phyloP scores from a whole-genome alignment of 2,797 vertebrate species.

The Schizopygopsis malacanthus region DNA sequence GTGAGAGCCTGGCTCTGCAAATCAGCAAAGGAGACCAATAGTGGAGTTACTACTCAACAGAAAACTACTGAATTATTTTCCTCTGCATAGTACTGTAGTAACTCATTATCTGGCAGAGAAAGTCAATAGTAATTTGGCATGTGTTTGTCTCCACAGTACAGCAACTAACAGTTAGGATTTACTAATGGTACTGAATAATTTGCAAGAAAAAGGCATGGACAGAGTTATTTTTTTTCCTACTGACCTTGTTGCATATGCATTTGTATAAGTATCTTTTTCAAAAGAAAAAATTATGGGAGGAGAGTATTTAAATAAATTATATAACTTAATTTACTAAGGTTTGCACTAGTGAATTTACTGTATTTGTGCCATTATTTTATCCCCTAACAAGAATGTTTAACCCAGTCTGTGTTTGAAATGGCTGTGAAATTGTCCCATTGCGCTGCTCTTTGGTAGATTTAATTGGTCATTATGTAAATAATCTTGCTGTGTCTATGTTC shows the following conservation, averaged over 20 bases:
- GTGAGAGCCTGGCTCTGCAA: conserved; percentile 77
- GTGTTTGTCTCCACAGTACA: not conserved
- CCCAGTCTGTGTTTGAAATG: not conserved
- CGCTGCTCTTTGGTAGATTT: not conserved
- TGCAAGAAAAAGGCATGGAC: not conserved
- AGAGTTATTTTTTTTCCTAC: not conserved
- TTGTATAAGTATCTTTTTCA: too few species aligned
- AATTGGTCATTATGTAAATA: not conserved
- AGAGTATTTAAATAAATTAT: not conserved
- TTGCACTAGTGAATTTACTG: not conserved
- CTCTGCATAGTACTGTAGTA: not conserved
- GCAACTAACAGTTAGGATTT: not conserved
- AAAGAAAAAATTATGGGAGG: not conserved
- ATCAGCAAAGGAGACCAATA: conserved; percentile 9
- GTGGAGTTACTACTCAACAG: not conserved
- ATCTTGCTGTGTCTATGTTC: not conserved
- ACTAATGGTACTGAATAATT: not conserved
- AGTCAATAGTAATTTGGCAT: not conserved
- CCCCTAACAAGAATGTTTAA: not conserved
- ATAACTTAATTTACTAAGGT: not conserved
- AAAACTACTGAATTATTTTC: not conserved
- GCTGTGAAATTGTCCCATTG: not conserved
- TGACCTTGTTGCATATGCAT: too few species aligned
- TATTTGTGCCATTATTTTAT: not conserved
- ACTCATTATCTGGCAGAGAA: not conserved